These are phyloP conservation scores for Microcebus jonahi DNA, from an alignment of 2,113 vertebrate species.

Conservation along the genomic window DNA sequence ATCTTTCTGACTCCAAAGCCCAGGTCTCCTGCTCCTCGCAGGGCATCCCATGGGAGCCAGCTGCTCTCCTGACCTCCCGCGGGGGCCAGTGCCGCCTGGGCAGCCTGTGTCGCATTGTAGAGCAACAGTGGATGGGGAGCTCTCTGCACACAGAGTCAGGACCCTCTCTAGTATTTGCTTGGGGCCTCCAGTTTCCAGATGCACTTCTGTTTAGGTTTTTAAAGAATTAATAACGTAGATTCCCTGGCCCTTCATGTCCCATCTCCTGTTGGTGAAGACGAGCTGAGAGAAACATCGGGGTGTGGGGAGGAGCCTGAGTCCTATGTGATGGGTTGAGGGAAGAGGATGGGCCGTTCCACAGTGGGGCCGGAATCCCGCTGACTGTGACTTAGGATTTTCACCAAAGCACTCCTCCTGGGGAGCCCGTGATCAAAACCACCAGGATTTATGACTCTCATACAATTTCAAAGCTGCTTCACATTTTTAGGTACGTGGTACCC, in stretches of 20 bases:
- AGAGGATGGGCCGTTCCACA: accelerated
- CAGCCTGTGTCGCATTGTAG: accelerated
- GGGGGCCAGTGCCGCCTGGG: neutral
- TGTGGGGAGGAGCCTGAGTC: neutral
- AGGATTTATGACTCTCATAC: neutral
- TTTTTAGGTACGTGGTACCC: neutral
- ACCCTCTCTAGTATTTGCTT: neutral
- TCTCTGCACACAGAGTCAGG: neutral
- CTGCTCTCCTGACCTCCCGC: neutral
- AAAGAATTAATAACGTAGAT: neutral
- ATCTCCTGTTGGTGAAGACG: neutral
- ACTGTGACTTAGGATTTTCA: neutral
- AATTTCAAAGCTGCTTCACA: neutral
- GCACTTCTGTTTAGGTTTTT: neutral
- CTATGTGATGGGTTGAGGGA: too few species aligned
- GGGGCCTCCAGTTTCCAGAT: neutral
- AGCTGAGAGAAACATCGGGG: neutral
- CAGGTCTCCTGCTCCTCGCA: neutral
- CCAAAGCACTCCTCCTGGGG: neutral
- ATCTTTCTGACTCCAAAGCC: neutral
- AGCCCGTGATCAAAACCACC: neutral
- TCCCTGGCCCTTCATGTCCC: neutral
- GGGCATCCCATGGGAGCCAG: neutral
- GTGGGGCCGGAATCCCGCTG: neutral
- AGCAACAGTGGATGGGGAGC: too few species aligned